Conservation (phyloP, 2,888 invertebrate species). For the Marasmarcha lunaedactyla region DNA sequence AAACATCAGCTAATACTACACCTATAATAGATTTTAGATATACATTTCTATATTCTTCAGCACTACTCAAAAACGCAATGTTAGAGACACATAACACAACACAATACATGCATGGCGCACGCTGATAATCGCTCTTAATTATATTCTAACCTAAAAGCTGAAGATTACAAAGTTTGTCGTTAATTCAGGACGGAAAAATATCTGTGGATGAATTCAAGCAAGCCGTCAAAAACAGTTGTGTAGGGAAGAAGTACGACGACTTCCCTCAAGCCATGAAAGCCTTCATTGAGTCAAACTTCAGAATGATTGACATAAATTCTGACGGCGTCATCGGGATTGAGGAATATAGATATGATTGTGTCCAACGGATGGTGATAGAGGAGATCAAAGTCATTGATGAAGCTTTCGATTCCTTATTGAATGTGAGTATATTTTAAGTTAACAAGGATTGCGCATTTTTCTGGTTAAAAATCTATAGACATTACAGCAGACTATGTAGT, state of each 20-base stretch:
- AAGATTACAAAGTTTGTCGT: too few species aligned
- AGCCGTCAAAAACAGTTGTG: slow-evolving; percentile 84
- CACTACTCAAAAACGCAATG: too few species aligned
- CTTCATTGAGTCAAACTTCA: slow-evolving; percentile 87
- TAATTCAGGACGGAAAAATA: slow-evolving; percentile 81
- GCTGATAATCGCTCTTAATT: background rate
- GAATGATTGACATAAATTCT: slow-evolving; percentile 82
- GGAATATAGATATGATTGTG: slow-evolving; percentile 86
- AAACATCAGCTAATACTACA: too few species aligned
- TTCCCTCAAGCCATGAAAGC: slow-evolving; percentile 90
- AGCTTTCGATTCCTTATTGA: slow-evolving; percentile 80
- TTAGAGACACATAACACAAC: background rate
- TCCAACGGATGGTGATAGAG: slow-evolving; percentile 83
- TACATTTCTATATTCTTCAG: too few species aligned
- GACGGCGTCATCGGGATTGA: slow-evolving; percentile 84
- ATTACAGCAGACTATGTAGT: too few species aligned
- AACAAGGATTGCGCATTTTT: too few species aligned
- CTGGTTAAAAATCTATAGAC: background rate
- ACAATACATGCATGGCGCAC: background rate
- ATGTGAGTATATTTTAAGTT: slow-evolving; percentile 68
- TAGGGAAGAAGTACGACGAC: slow-evolving; percentile 80
- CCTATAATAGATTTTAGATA: too few species aligned
- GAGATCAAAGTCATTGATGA: slow-evolving; percentile 82
- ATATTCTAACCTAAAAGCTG: slow-evolving; percentile 10
- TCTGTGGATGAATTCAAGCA: slow-evolving; percentile 84